phyloP scores from a whole-genome alignment of 2,888 invertebrate genomes.

The Plebejus argus region DNA sequence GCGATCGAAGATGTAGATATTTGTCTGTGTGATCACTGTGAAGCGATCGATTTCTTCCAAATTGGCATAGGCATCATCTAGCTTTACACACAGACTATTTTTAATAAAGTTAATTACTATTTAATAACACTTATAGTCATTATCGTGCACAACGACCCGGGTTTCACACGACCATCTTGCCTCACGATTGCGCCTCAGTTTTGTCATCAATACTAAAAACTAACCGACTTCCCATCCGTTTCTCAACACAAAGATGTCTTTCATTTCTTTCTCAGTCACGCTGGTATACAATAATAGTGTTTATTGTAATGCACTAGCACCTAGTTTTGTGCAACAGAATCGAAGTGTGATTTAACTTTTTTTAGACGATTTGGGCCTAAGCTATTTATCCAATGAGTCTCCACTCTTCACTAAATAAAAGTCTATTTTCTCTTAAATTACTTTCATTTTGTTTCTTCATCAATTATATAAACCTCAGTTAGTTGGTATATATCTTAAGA shows the following conservation, averaged over 20 bases:
- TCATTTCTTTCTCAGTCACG: conserved; percentile 26
- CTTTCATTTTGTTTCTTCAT: neutral
- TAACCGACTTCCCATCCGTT: conserved; percentile 29
- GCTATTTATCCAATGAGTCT: neutral
- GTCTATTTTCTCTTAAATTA: neutral
- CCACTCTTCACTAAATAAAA: neutral
- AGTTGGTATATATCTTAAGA: no score
- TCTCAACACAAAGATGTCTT: conserved; percentile 18
- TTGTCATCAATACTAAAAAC: conserved; percentile 26
- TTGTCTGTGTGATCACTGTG: no score
- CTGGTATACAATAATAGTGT: conserved; percentile 8
- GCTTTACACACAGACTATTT: neutral
- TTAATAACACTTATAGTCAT: neutral
- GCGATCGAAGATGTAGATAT: no score
- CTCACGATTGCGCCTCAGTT: conserved; percentile 22
- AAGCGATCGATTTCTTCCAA: no score
- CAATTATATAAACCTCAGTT: neutral
- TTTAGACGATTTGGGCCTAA: neutral
- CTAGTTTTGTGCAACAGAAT: neutral
- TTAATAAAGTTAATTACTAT: neutral
- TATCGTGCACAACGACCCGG: neutral
- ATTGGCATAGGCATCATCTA: neutral
- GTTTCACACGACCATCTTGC: conserved; percentile 23
- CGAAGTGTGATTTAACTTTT: neutral
- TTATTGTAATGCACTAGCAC: neutral